Base-by-base conservation (phyloP, 92 coral and sea anemone species). In the Muricea muricata region DNA sequence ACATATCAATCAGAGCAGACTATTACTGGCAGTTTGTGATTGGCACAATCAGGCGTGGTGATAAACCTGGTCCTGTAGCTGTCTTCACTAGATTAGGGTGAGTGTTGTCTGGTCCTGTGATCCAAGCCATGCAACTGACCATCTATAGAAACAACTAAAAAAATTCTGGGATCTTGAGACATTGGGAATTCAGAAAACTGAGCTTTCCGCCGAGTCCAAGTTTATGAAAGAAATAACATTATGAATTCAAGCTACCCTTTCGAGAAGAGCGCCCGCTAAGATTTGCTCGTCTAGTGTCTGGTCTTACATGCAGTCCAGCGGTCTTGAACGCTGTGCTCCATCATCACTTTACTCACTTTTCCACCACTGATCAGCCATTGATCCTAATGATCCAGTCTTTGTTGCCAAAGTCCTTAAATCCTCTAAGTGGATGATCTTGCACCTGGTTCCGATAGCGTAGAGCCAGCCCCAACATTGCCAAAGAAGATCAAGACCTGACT, bases 91-190 rank as follows among this genome's bases (percentile, higher is more conserved):
- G 67, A 58, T 32, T 58, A 1, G 67, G 67, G 24, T 58, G 67
- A 32, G 67, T 58, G 6, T 15, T 58, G 67, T 58, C 67, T 58
- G 67, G 67, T 3, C 67, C 67, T 8, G 1, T 0, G 33, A 58
- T 58, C 0, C 29, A 58, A 26, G 67, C 6, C 7, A 20, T 9
- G 30, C 29, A 58, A 58, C 67, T 9, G 33, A 0, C 24, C 17
- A 20, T 34, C n/a, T 74, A 60, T n/a, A 74, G 60, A 45, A 54
- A 10, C 29, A 83, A 75, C 71, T 83, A 6, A 40, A 78, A n/a
- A 89, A 66, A 60, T 86, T 85, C 33, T 90, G 93, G 93, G 87
- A 90, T 71, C 45, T 84, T 18, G 88, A 89, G 73, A 34, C 92
- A 52, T 65, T 85, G 13, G 87, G 90, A 65, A 68, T 90, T 70